Evolutionary conservation across 2,888 invertebrate species (phyloP).

Genomic region (Tetheella fluctuosa): DNA sequence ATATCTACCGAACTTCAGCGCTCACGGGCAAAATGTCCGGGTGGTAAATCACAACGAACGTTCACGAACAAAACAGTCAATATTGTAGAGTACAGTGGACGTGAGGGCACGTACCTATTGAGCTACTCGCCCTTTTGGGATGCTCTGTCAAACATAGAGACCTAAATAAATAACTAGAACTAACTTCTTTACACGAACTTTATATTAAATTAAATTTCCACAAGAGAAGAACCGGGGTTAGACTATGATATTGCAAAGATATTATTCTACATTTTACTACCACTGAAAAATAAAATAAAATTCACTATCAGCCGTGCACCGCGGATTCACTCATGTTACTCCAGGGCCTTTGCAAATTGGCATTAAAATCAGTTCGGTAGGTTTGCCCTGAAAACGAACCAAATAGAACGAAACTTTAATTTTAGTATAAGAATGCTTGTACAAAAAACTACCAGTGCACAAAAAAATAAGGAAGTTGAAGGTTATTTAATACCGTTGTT

Average conservation of each 20-base stretch:
- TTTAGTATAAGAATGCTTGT: too few relatives aligned
- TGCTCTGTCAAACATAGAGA: slow-evolving; percentile 17
- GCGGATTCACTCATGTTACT: too few relatives aligned
- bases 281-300: not conserved
- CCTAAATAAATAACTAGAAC: not conserved
- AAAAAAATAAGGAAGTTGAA: too few relatives aligned
- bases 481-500: too few relatives aligned
- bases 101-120: slow-evolving; percentile 52
- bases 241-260: not conserved
- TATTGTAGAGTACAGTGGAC: slow-evolving; percentile 40
- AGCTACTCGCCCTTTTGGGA: slow-evolving; percentile 34
- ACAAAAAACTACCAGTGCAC: too few relatives aligned
- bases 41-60: slow-evolving; percentile 53
- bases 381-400: too few relatives aligned
- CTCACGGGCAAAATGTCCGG: slow-evolving; percentile 53
- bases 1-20: slow-evolving; percentile 32
- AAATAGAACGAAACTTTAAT: too few relatives aligned
- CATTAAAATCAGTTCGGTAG: too few relatives aligned
- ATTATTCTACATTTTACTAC: not conserved
- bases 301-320: too few relatives aligned
- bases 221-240: not conserved
- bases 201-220: too few relatives aligned
- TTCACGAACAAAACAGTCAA: slow-evolving; percentile 45
- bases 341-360: too few relatives aligned
- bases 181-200: not conserved